These are phyloP conservation scores for Cherax quadricarinatus DNA, from an alignment of 1,140 invertebrate genomes.

Conservation along the genomic window DNA sequence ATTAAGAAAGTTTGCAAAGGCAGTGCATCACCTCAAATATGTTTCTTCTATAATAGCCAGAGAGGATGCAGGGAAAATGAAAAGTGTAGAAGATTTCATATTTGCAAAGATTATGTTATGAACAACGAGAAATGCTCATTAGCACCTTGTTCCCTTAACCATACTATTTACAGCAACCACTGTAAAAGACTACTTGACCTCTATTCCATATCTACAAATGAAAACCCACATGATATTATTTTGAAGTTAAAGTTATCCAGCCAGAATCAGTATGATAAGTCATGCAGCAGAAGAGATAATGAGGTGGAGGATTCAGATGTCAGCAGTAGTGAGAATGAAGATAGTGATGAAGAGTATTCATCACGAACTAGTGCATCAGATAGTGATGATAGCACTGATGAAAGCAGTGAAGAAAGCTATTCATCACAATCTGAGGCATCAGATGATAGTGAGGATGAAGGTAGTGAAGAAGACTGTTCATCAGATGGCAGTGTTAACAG, in stretches of 20 bases:
- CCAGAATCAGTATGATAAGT: too few relatives aligned
- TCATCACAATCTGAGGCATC: too few relatives aligned
- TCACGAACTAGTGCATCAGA: too few relatives aligned
- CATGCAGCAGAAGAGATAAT: too few relatives aligned
- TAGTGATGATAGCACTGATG: too few relatives aligned
- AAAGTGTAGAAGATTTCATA: constrained; percentile 18
- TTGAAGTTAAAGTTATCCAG: background rate
- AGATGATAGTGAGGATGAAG: too few relatives aligned
- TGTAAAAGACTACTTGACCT: constrained; percentile 6
- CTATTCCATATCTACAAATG: constrained; percentile 25
- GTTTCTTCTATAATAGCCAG: constrained; percentile 17
- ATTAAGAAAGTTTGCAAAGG: constrained; percentile 49
- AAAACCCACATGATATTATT: constrained; percentile 40
- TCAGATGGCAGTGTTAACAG: too few relatives aligned
- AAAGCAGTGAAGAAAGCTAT: too few relatives aligned
- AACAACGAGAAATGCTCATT: constrained; percentile 22
- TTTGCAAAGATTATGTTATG: constrained; percentile 39
- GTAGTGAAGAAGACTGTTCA: too few relatives aligned
- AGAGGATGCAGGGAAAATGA: constrained; percentile 39
- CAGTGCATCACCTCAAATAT: constrained; percentile 16
- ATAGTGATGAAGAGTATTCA: too few relatives aligned
- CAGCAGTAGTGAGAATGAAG: too few relatives aligned
- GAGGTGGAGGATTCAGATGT: too few relatives aligned
- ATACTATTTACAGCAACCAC: constrained; percentile 17
- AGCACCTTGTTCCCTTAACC: constrained; percentile 22